Evolutionary conservation across 1,140 invertebrate species (phyloP).

Genomic region (Harlomillsia oculata): DNA sequence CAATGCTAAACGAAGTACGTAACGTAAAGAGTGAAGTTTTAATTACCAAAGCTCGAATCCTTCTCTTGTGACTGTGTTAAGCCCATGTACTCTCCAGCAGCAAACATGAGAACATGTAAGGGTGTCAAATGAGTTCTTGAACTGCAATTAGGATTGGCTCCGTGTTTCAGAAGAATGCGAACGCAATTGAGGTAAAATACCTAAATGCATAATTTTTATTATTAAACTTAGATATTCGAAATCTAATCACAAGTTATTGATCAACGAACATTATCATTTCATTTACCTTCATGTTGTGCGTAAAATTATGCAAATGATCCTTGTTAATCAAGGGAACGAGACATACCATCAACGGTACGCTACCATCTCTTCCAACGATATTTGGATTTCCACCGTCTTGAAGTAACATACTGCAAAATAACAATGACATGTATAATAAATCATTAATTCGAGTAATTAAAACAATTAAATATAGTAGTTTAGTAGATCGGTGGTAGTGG

Average conservation of each 20-base stretch:
- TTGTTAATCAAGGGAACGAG: constrained; percentile 64
- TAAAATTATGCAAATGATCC: constrained; percentile 61
- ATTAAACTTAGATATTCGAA: too few relatives aligned
- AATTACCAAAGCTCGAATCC: constrained; percentile 36
- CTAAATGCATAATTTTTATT: constrained; percentile 37
- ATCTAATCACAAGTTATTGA: not conserved
- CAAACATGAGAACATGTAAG: constrained; percentile 59
- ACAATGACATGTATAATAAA: too few relatives aligned
- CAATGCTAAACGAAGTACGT: constrained; percentile 1
- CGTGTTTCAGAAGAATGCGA: constrained; percentile 49
- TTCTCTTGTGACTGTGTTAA: constrained; percentile 51
- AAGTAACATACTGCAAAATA: constrained; percentile 61
- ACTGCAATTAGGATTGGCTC: constrained; percentile 62
- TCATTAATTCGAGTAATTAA: too few relatives aligned
- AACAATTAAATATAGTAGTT: too few relatives aligned
- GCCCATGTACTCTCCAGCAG: constrained; percentile 53
- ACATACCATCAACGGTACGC: constrained; percentile 60
- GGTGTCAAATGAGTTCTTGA: constrained; percentile 59
- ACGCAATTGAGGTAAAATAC: constrained; percentile 65
- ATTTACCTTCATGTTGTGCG: constrained; percentile 59
- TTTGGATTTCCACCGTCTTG: constrained; percentile 54
- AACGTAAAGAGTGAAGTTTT: not conserved
- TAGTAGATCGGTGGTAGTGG: too few relatives aligned
- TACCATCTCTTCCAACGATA: constrained; percentile 57
- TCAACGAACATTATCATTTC: not conserved